These are phyloP conservation scores for Trypoxylon attenuatum DNA, from an alignment of 2,888 invertebrate species.

Conservation along the genomic window DNA sequence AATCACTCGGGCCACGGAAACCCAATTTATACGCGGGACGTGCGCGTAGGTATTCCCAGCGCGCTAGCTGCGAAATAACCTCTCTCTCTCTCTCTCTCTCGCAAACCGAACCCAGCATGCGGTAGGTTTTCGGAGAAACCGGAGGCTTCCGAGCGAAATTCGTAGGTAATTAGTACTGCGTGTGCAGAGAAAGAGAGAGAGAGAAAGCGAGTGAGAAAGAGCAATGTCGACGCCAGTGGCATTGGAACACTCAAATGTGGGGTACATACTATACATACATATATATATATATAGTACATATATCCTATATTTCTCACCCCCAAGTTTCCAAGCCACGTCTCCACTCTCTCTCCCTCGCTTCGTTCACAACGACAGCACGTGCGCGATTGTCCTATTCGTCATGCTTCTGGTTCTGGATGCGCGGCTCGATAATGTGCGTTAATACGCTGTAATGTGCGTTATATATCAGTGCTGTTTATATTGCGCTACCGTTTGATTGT, in stretches of 20 bases:
- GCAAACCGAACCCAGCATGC: too few relatives aligned
- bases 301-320: too few relatives aligned
- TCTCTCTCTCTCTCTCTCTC: too few relatives aligned
- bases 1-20: too few relatives aligned
- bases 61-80: too few relatives aligned
- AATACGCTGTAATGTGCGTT: conserved; percentile 66
- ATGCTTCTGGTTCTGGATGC: conserved; percentile 61
- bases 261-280: too few relatives aligned
- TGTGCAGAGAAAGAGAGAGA: background rate
- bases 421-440: conserved; percentile 48
- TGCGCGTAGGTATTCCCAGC: too few relatives aligned
- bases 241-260: conserved; percentile 38
- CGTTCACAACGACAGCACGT: conserved; percentile 52
- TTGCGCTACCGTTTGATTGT: conserved; percentile 54
- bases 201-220: background rate
- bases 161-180: background rate
- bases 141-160: too few relatives aligned
- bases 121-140: too few relatives aligned
- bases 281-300: too few relatives aligned
- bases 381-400: conserved; percentile 59
- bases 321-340: too few relatives aligned
- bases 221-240: conserved; percentile 49
- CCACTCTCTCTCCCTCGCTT: conserved; percentile 36
- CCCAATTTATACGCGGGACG: too few relatives aligned
- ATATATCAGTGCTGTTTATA: conserved; percentile 60